These are phyloP conservation scores for Escarpia spicata DNA, from an alignment of 2,888 invertebrate species.

Conservation along the genomic window DNA sequence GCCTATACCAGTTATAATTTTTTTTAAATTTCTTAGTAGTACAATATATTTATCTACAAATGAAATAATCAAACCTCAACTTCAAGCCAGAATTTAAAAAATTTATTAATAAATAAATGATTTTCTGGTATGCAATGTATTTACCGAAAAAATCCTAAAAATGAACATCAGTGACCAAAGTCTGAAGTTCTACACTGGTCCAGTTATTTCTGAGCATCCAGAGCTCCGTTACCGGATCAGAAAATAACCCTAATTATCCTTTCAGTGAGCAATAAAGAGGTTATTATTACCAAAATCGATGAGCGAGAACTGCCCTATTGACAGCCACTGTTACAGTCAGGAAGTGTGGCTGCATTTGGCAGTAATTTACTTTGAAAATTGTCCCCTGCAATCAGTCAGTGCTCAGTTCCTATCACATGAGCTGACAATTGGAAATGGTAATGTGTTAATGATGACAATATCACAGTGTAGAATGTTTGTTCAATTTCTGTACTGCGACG, in stretches of 20 bases:
- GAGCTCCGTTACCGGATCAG: background rate
- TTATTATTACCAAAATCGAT: constrained; percentile 13
- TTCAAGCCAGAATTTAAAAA: background rate
- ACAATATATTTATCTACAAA: background rate
- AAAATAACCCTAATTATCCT: constrained; percentile 3
- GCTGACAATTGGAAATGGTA: background rate
- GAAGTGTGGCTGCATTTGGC: background rate
- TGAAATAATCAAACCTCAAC: background rate
- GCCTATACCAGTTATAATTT: background rate
- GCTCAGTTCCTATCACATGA: background rate
- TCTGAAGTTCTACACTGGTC: background rate
- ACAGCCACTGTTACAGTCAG: constrained; percentile 2
- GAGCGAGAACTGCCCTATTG: background rate
- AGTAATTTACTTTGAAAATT: background rate
- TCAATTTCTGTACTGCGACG: background rate
- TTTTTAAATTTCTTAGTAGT: too few relatives aligned
- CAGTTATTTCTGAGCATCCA: background rate
- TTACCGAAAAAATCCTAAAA: background rate
- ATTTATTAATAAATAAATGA: background rate
- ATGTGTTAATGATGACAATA: background rate
- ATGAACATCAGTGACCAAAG: background rate
- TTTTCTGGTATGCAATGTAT: background rate
- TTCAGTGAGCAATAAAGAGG: constrained; percentile 5
- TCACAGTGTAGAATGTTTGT: background rate
- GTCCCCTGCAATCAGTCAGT: background rate